Base-by-base conservation (phyloP, 2,797 vertebrate species). In the Hippocampus kuda region DNA sequence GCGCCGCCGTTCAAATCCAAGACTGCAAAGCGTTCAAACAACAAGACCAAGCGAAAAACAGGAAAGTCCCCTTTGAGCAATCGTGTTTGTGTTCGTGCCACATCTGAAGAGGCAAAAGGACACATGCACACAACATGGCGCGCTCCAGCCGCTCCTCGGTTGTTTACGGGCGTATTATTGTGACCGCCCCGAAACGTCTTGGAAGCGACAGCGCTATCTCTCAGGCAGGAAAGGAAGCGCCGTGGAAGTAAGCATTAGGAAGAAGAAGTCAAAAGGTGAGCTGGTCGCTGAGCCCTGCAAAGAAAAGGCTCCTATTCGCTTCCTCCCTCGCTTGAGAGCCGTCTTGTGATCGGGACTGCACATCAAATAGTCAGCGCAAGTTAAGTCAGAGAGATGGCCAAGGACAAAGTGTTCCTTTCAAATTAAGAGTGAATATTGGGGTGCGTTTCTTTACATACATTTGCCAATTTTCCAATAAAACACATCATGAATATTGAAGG, bases 51-150 rank as follows among this genome's bases (percentile, higher is more conserved):
- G 62, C 18, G 24, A 54, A 27, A 65, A 65, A 27, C 38, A 22
- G 68, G 62, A 70, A 70, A 70, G 70, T 67, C 70, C 65, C 65
- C 49, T 65, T 65, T 66, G 27, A 67, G 46, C 18, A 60, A n/a
- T 54, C 30, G 34, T 15, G 68, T 61, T 65, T 53, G 16, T 24
- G 48, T 49, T 71, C 22, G 51, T 4, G 56, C 71, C 61, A 59
- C 51, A 59, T 65, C 59, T 54, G 59, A 68, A 62, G 60, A 53
- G 13, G 34, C 48, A 30, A 24, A 54, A 54, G 53, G 53, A 30
- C 56, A 4, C 54, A 30, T 7, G 26, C 26, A 20, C 57, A 30
- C 26, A n/a, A 51, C 24, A 30, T 26, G 26, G 56, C 5, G 42
- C 11, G 48, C 68, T n/a, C 15, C 10, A 22, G 57, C 48, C 46